Conservation (phyloP, 1,140 invertebrate genomes). For the Sipha flava region DNA sequence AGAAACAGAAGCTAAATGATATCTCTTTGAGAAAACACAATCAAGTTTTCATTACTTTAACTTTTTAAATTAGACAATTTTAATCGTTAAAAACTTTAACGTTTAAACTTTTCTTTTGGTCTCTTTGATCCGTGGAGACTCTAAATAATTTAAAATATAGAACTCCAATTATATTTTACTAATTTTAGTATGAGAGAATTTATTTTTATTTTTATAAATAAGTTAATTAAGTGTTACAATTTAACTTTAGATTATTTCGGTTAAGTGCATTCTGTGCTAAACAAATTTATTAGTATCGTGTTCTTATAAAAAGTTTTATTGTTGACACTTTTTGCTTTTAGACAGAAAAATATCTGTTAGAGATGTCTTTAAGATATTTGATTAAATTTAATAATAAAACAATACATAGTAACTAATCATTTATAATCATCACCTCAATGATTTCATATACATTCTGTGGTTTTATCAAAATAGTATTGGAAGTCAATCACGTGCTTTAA, state of each 20-base stretch:
- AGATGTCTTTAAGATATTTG: too few relatives aligned
- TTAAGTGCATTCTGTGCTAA: not conserved
- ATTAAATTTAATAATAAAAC: too few relatives aligned
- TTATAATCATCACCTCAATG: too few relatives aligned
- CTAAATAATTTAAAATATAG: constrained; percentile 1
- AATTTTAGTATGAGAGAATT: not conserved
- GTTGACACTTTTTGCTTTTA: not conserved
- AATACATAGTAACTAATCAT: too few relatives aligned
- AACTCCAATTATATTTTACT: constrained; percentile 11
- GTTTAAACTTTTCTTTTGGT: not conserved
- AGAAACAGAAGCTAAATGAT: not conserved
- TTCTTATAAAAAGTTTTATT: not conserved
- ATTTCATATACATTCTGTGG: too few relatives aligned
- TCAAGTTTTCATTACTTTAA: not conserved
- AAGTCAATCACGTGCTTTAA: too few relatives aligned
- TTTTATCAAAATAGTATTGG: too few relatives aligned
- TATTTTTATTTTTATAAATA: not conserved
- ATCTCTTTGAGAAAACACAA: not conserved
- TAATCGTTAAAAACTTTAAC: constrained; percentile 10
- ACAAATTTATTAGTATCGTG: not conserved
- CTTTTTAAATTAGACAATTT: constrained; percentile 14
- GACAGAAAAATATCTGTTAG: too few relatives aligned
- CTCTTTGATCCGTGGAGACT: not conserved
- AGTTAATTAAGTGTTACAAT: not conserved
- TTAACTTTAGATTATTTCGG: not conserved